These are phyloP conservation scores for Drosophila paulistorum DNA, from an alignment of 1,140 invertebrate species.

Conservation along the genomic window DNA sequence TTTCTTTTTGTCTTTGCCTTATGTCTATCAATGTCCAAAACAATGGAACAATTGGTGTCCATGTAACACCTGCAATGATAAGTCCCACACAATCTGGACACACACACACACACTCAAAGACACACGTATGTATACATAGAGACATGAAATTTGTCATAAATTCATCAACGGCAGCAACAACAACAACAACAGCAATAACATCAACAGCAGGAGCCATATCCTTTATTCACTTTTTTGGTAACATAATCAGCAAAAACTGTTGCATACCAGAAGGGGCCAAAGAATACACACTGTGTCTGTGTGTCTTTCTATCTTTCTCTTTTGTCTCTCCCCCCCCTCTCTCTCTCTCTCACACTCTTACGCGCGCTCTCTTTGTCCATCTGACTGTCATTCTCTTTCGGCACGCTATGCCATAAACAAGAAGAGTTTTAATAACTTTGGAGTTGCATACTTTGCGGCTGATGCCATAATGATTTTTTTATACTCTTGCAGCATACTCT, in stretches of 20 bases:
- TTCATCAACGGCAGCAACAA: conserved; percentile 29
- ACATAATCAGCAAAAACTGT: conserved; percentile 24
- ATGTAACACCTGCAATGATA: conserved; percentile 50
- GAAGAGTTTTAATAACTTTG: conserved; percentile 62
- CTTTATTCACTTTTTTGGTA: conserved; percentile 16
- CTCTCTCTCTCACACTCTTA: neutral
- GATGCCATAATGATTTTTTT: conserved; percentile 20
- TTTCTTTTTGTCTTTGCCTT: neutral
- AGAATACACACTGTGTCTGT: neutral
- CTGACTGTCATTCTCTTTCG: conserved; percentile 19
- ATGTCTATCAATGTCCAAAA: conserved; percentile 55
- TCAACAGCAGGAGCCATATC: neutral
- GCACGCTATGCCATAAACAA: conserved; percentile 42
- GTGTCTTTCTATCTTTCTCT: neutral
- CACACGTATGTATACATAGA: conserved; percentile 11
- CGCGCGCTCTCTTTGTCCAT: neutral
- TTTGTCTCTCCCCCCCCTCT: neutral
- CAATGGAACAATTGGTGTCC: conserved; percentile 18
- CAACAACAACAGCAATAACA: neutral
- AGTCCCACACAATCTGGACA: conserved; percentile 25
- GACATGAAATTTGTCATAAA: conserved; percentile 46
- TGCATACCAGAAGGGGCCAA: conserved; percentile 18
- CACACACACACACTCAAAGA: neutral
- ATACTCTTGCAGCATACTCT: neutral
- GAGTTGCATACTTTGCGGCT: conserved; percentile 46